Conservation (phyloP, 2,888 invertebrate genomes). For the Orthosia gracilis region DNA sequence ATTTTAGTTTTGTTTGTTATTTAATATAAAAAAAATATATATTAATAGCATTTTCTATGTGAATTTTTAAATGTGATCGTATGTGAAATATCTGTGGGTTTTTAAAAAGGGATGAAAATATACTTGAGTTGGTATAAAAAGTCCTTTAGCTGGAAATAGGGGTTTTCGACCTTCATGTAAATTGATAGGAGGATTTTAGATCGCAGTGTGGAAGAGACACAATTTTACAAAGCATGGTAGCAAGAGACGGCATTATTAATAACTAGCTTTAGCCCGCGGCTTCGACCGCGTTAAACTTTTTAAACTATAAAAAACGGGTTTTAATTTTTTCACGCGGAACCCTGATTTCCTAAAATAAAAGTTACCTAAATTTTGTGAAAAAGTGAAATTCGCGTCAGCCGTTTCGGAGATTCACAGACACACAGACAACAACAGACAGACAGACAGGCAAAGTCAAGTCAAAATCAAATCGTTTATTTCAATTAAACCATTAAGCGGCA, state of each 20-base stretch:
- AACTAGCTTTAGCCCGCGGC: too few species aligned
- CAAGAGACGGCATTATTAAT: background rate
- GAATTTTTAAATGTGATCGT: conserved; percentile 34
- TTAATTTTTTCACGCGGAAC: too few species aligned
- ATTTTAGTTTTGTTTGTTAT: conserved; percentile 65
- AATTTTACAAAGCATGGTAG: background rate
- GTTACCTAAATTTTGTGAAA: too few species aligned
- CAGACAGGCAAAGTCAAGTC: too few species aligned
- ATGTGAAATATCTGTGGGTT: conserved; percentile 29
- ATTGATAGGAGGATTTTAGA: background rate
- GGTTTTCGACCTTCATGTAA: background rate
- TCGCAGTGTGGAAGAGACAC: background rate
- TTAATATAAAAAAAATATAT: conserved; percentile 51
- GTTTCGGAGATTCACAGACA: too few species aligned
- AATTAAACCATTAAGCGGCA: too few species aligned
- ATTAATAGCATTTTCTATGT: conserved; percentile 52
- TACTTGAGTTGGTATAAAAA: conserved; percentile 2
- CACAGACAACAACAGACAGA: too few species aligned
- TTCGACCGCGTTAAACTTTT: too few species aligned
- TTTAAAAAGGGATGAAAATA: background rate
- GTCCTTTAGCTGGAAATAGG: conserved; percentile 12
- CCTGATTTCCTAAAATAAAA: too few species aligned
- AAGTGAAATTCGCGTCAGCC: too few species aligned
- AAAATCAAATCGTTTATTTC: too few species aligned
- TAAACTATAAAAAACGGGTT: too few species aligned